These are phyloP conservation scores for Notamacropus eugenii DNA, from an alignment of 2,797 vertebrate genomes.

Conservation along the genomic window DNA sequence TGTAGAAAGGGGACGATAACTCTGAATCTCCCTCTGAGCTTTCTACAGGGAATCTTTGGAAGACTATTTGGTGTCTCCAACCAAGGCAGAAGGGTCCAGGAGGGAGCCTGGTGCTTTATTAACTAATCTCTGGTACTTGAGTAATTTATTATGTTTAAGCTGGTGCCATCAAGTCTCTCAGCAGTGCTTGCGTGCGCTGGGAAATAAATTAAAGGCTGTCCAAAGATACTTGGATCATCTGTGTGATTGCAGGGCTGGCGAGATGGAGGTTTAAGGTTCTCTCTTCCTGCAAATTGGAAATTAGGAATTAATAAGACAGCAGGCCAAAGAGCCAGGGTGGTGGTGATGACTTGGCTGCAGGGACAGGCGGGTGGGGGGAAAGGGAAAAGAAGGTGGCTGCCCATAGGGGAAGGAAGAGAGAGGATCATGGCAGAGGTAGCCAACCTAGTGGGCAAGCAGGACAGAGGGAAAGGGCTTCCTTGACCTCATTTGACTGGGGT, in stretches of 20 bases:
- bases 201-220: constrained; percentile 88
- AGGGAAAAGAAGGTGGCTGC: neutral
- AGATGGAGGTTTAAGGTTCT: constrained; percentile 84
- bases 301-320: constrained; percentile 85
- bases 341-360: constrained; percentile 27
- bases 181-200: constrained; percentile 80
- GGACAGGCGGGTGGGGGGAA: neutral
- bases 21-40: no score
- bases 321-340: constrained; percentile 68
- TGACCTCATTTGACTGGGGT: neutral
- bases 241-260: constrained; percentile 84
- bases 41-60: constrained; percentile 47
- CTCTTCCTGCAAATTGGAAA: constrained; percentile 86
- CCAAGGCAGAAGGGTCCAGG: constrained; percentile 82
- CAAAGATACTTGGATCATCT: constrained; percentile 85
- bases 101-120: constrained; percentile 86
- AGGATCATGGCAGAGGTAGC: neutral
- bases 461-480: neutral
- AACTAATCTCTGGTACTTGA: constrained; percentile 88
- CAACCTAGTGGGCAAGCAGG: neutral
- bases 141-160: constrained; percentile 88
- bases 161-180: constrained; percentile 86
- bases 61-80: constrained; percentile 80
- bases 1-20: neutral
- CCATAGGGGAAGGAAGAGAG: accelerated